Evolutionary conservation across 2,113 vertebrate species (phyloP).

Genomic region (Tretioscincus oriximinensis): DNA sequence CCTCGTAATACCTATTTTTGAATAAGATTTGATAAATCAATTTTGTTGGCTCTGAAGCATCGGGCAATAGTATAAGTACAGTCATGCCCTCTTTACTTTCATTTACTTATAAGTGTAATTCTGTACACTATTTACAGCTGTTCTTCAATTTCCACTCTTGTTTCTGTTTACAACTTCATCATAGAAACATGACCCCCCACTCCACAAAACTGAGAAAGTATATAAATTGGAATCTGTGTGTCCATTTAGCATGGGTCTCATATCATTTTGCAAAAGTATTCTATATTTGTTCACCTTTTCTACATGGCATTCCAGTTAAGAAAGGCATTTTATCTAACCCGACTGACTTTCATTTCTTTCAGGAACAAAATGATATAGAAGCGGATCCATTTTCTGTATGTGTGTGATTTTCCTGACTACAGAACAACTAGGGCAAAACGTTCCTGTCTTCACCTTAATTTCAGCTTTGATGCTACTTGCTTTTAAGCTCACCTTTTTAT

Average conservation of each 20-base stretch:
- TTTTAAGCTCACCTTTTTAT: constrained; percentile 24
- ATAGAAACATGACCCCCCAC: no score
- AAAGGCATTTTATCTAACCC: not conserved
- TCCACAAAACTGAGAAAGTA: not conserved
- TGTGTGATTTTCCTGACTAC: not conserved
- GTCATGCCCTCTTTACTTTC: no score
- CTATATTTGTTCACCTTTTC: not conserved
- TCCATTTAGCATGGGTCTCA: no score
- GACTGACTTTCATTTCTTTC: not conserved
- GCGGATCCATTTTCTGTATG: constrained; percentile 4
- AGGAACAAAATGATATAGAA: not conserved
- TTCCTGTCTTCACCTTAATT: not conserved
- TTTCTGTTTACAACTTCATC: not conserved
- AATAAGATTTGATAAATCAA: no score
- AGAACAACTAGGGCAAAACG: not conserved
- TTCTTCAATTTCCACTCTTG: not conserved
- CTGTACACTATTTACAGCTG: no score
- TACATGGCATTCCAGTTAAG: not conserved
- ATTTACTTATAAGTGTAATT: no score
- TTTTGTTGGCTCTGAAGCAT: no score
- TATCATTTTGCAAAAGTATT: not conserved
- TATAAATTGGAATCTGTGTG: not conserved
- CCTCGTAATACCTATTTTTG: no score
- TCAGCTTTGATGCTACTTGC: not conserved
- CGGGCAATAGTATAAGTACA: no score